A percentile compares a stretch with the other conserved stretches of the same genome.
phyloP scores from a whole-genome alignment of 2,113 vertebrate genomes.

The Emydocephalus ijimae region DNA sequence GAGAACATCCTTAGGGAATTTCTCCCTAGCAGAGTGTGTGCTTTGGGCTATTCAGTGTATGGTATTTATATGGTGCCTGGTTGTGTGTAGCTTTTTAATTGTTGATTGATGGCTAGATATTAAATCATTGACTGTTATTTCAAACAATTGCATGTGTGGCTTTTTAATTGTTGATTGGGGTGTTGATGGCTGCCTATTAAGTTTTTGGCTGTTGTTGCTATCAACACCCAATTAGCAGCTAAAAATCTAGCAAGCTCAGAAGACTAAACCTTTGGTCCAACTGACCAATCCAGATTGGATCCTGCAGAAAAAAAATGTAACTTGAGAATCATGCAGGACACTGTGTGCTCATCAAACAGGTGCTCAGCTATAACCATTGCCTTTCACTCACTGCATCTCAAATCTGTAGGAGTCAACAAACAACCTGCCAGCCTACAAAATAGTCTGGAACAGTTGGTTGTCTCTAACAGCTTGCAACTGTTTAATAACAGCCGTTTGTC shows the following conservation, averaged over 20 bases:
- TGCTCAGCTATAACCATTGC: background rate
- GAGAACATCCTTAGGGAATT: background rate
- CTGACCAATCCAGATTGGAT: background rate
- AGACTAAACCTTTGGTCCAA: background rate
- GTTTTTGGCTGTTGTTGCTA: no score
- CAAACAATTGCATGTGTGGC: no score
- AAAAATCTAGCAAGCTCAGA: no score
- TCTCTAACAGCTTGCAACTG: conserved; percentile 12
- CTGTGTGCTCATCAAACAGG: background rate
- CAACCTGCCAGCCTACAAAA: background rate
- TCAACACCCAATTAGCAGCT: no score
- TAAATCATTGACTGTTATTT: no score
- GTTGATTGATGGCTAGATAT: background rate
- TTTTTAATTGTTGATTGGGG: no score
- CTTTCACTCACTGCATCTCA: background rate
- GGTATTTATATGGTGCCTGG: background rate
- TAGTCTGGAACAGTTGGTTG: background rate
- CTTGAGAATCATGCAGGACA: no score
- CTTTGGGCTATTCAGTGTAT: background rate
- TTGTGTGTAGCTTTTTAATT: background rate
- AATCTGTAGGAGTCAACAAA: background rate
- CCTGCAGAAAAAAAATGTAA: background rate
- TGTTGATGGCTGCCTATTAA: no score
- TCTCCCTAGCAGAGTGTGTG: background rate
- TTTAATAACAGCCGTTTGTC: conserved; percentile 2